Conservation (phyloP, 2,888 invertebrate genomes). For the Zootermopsis nevadensis region DNA sequence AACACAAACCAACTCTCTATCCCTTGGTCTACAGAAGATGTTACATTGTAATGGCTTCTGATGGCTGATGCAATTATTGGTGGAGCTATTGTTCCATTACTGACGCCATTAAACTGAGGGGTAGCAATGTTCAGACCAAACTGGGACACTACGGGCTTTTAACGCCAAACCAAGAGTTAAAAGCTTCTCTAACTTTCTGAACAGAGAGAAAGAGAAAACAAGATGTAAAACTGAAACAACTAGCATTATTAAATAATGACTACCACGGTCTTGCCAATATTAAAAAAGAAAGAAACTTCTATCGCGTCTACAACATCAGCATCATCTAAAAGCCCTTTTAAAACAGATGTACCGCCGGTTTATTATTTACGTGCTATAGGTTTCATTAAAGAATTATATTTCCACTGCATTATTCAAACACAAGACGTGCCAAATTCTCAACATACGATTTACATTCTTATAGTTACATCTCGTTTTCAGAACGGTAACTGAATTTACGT, state of each 20-base stretch:
- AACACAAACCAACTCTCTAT: not conserved
- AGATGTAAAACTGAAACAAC: conserved; percentile 11
- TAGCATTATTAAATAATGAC: conserved; percentile 25
- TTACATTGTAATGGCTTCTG: conserved; percentile 13
- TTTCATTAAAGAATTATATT: no score
- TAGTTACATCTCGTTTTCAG: no score
- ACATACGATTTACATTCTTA: no score
- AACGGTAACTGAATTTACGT: no score
- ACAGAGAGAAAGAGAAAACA: conserved; percentile 10
- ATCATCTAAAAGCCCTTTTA: no score
- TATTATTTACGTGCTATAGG: no score
- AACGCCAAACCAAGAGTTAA: conserved; percentile 39
- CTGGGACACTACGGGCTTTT: conserved; percentile 31
- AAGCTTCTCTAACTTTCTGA: conserved; percentile 40
- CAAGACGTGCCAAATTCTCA: no score
- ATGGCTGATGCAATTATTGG: conserved; percentile 41
- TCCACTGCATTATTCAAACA: no score
- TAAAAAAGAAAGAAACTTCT: not conserved
- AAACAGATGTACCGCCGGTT: no score
- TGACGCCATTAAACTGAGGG: conserved; percentile 31
- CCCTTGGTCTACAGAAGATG: not conserved
- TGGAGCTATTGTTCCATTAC: conserved; percentile 39
- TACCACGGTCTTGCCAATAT: not conserved
- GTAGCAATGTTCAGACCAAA: not conserved
- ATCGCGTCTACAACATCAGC: no score